Percentiles rank a stretch among this genome's conserved stretches.
phyloP scores from a whole-genome alignment of 2,797 vertebrate species.

The Chrosomus eos region DNA sequence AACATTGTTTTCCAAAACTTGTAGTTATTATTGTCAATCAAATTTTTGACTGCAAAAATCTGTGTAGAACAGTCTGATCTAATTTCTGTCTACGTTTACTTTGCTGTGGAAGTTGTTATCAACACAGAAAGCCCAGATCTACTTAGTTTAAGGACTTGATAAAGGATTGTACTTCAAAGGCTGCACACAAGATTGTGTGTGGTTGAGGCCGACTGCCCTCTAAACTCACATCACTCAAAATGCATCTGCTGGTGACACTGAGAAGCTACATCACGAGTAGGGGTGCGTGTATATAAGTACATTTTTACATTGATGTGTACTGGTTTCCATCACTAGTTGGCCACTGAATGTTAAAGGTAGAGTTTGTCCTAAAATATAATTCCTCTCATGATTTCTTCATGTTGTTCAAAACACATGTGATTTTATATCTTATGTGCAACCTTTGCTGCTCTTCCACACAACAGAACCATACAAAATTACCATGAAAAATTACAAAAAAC shows the following conservation, averaged over 20 bases:
- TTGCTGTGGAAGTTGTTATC: slow-evolving; percentile 39
- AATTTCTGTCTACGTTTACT: neutral
- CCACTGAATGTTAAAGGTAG: neutral
- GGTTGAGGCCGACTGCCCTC: neutral
- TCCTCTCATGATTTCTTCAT: neutral
- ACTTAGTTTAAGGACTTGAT: slow-evolving; percentile 16
- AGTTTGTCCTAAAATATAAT: neutral
- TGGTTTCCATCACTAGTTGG: slow-evolving; percentile 10
- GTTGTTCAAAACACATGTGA: neutral
- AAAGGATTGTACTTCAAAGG: slow-evolving; percentile 1
- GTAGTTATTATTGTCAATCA: neutral
- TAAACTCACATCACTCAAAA: slow-evolving; percentile 29
- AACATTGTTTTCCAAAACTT: slow-evolving; percentile 10
- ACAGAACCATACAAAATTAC: neutral
- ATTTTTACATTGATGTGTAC: neutral
- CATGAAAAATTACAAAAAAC: neutral
- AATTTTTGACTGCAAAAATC: neutral
- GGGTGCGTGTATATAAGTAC: neutral
- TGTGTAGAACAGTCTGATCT: neutral
- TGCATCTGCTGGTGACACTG: slow-evolving; percentile 56
- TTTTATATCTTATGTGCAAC: neutral
- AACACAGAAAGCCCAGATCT: slow-evolving; percentile 28
- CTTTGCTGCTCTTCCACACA: neutral
- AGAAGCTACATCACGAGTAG: slow-evolving; percentile 27
- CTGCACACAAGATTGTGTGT: slow-evolving; percentile 12